Base-by-base conservation (phyloP, 2,888 invertebrate species). In the Drosophila phalerata region DNA sequence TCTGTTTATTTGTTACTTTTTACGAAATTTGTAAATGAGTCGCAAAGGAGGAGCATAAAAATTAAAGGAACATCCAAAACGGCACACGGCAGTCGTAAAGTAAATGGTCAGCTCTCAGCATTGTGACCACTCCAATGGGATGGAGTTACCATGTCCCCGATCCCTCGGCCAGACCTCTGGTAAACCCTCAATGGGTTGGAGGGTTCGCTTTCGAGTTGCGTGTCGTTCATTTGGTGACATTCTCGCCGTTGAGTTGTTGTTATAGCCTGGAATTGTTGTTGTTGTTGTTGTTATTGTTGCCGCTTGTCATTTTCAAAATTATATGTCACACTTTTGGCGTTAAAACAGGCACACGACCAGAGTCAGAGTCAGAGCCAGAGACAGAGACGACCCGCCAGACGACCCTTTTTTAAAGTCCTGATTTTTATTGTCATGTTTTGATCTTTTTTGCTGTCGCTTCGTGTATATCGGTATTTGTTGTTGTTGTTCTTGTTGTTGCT, bases 271-370 rank as follows among this genome's bases (percentile, higher is more conserved):
- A 43, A 57, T 63, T 63, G 69, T 57, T 65, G 58, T 45, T 53
- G 67, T 58, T 76, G 49, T 63, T 67, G 74, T 53, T 66, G 67
- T 61, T 73, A 48, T 63, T 63, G 68, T 84, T 84, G 85, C 68
- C 53, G 87, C 81, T 77, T 85, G 86, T 83, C 84, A 85, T 88
- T 85, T 85, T 85, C 77, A 85, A 85, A 88, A 85, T 85, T 85
- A 85, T 88, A 88, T 89, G 87, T 84, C 88, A 88, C 87, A 88
- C 89, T 85, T 88, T 85, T 88, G 84, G 87, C 85, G 87, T 89
- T 79, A 81, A 89, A 83, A 83, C 81, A 83, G 88, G 85, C 85
- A 85, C 88, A 88, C 88, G 83, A 80, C 82, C 77, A 72, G 47
- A 65, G 45, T 15, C 19, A 65, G 55, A 38, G 48, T 15, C 19